A percentile compares a stretch with the other conserved stretches of the same genome.
Conservation (phyloP, 2,888 invertebrate species). For the Lithophane socia region DNA sequence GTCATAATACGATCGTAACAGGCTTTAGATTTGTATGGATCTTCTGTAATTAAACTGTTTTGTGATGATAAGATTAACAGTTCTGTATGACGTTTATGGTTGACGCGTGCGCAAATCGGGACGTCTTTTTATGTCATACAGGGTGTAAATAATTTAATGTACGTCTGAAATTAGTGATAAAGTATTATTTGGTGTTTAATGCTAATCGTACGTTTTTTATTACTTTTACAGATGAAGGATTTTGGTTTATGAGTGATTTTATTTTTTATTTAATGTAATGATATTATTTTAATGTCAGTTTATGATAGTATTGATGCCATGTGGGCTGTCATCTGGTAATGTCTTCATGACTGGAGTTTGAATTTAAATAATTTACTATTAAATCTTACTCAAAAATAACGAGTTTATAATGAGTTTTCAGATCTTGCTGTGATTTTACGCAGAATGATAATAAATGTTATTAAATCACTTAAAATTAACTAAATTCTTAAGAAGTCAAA, state of each 20-base stretch:
- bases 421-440: too few relatives aligned
- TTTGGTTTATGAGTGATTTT: conserved; percentile 50
- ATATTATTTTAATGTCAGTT: conserved; percentile 41
- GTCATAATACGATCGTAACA: background rate
- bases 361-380: too few relatives aligned
- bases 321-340: background rate
- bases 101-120: conserved; percentile 84
- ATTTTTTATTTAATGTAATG: conserved; percentile 26
- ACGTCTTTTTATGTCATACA: conserved; percentile 74
- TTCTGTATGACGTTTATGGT: conserved; percentile 58
- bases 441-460: too few relatives aligned
- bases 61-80: conserved; percentile 47
- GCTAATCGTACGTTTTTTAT: conserved; percentile 83
- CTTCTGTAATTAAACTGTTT: conserved; percentile 40
- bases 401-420: too few relatives aligned
- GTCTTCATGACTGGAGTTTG: background rate
- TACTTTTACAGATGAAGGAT: conserved; percentile 62
- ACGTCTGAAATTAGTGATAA: conserved; percentile 77
- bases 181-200: conserved; percentile 83
- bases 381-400: too few relatives aligned
- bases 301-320: conserved; percentile 20
- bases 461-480: too few relatives aligned
- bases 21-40: background rate
- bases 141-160: conserved; percentile 79
- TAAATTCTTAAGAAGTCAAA: too few relatives aligned